These are phyloP conservation scores for Bembecia ichneumoniformis DNA, from an alignment of 2,888 invertebrate genomes.

Conservation along the genomic window DNA sequence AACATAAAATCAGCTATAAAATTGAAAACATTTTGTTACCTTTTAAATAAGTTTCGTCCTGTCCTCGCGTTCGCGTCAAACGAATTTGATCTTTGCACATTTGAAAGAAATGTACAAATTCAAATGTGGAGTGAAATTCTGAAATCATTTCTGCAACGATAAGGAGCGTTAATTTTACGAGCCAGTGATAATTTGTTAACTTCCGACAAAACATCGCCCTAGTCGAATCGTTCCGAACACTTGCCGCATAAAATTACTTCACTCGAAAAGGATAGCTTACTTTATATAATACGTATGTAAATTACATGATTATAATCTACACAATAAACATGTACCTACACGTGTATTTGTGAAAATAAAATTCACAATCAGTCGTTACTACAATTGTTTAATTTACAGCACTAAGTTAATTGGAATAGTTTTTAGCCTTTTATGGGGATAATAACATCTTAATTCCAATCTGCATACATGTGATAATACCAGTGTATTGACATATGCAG, in stretches of 20 bases:
- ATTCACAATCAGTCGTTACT: too few species aligned
- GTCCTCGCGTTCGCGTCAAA: constrained; percentile 22
- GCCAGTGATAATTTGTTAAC: constrained; percentile 72
- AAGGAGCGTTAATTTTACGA: constrained; percentile 73
- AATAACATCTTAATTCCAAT: too few species aligned
- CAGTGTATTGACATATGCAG: too few species aligned
- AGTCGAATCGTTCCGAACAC: constrained; percentile 63
- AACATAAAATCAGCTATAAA: constrained; percentile 72
- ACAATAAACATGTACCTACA: too few species aligned
- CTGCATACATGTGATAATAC: too few species aligned
- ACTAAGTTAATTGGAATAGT: too few species aligned
- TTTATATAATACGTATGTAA: background rate
- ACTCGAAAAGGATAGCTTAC: constrained; percentile 25
- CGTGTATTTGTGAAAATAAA: too few species aligned
- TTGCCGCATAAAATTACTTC: constrained; percentile 58
- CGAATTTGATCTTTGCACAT: constrained; percentile 46
- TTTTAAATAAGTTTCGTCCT: constrained; percentile 66
- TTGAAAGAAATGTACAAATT: constrained; percentile 39
- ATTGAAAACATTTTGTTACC: constrained; percentile 72
- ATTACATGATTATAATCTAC: too few species aligned
- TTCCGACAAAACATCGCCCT: constrained; percentile 69
- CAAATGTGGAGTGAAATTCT: constrained; percentile 25
- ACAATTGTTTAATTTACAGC: too few species aligned
- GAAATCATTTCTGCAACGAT: constrained; percentile 68
- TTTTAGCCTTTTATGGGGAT: too few species aligned